A percentile compares a stretch with the other conserved stretches of the same genome.
Evolutionary conservation across 2,797 vertebrate species (phyloP).

Genomic region (Rhabdophis nuchalis): DNA sequence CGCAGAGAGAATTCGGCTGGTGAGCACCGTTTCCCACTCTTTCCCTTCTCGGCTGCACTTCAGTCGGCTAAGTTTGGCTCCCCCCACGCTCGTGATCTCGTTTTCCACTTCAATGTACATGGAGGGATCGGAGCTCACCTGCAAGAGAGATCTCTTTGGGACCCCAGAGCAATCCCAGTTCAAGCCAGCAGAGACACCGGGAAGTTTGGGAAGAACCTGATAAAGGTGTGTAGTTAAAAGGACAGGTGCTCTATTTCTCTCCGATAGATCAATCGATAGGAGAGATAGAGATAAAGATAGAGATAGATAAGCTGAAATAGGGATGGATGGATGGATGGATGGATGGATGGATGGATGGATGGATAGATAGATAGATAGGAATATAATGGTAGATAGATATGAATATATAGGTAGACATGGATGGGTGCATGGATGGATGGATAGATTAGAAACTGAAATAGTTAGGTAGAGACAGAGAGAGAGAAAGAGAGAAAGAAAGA

Average conservation of each 20-base stretch:
- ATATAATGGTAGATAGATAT: no score
- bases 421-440: no score
- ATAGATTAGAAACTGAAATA: no score
- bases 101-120: constrained; percentile 96
- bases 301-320: neutral
- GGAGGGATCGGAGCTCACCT: constrained; percentile 89
- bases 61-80: constrained; percentile 87
- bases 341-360: no score
- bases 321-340: neutral
- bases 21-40: constrained; percentile 89
- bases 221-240: neutral
- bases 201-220: neutral
- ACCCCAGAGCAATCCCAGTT: neutral
- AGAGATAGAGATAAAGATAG: neutral
- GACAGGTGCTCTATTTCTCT: neutral
- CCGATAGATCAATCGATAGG: neutral
- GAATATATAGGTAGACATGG: no score
- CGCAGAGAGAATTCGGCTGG: constrained; percentile 83
- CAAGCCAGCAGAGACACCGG: rapidly evolving
- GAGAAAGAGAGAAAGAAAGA: no score
- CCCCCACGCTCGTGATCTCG: constrained; percentile 81
- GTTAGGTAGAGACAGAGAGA: no score
- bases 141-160: neutral
- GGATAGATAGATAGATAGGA: no score
- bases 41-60: constrained; percentile 88